phyloP scores from a whole-genome alignment of 2,888 invertebrate genomes.

The Trachelus iudaicus region DNA sequence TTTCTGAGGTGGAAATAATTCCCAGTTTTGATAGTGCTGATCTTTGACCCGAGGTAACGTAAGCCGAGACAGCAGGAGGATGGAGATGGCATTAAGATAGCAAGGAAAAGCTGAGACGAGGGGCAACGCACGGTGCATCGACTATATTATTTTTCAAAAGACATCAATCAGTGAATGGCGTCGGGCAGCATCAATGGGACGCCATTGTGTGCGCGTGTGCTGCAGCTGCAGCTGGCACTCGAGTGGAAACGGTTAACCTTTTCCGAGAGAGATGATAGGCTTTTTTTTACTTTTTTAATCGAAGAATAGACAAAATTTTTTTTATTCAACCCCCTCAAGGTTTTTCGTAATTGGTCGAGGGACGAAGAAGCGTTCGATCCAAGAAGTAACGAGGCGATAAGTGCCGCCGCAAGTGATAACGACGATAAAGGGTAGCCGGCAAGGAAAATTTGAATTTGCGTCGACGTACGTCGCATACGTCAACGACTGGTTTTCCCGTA shows the following conservation, averaged over 20 bases:
- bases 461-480: background rate
- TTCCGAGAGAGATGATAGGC: background rate
- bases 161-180: background rate
- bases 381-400: background rate
- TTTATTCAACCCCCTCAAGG: background rate
- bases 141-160: background rate
- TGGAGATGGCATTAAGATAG: background rate
- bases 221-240: background rate
- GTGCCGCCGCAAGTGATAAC: background rate
- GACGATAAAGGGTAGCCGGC: too few relatives aligned
- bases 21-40: background rate
- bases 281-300: too few relatives aligned
- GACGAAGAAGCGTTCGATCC: background rate
- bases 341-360: background rate
- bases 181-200: background rate
- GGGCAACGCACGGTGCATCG: background rate
- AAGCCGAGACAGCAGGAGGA: background rate
- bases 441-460: background rate
- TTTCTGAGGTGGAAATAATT: background rate
- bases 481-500: background rate
- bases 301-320: too few relatives aligned
- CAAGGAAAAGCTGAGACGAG: background rate
- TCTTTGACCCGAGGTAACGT: background rate
- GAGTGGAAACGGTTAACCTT: background rate
- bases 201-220: background rate